Evolutionary conservation across 2,888 invertebrate genomes (phyloP).

Genomic region (Trichopria drosophilae): DNA sequence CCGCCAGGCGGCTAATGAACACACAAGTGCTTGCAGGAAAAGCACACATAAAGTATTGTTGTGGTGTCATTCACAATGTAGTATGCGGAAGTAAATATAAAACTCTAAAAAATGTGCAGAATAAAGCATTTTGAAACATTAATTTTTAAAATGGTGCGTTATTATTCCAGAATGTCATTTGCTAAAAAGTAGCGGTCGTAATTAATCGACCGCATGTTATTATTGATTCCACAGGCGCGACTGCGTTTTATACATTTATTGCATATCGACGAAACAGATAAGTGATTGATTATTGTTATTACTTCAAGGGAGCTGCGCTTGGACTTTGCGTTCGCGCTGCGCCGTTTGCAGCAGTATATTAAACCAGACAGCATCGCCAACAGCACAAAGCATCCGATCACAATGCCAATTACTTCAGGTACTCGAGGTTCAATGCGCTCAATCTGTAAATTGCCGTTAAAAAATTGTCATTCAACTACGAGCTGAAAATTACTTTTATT

Average conservation of each 20-base stretch:
- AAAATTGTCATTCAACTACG: too few species aligned
- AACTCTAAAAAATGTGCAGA: too few species aligned
- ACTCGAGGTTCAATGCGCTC: slow-evolving; percentile 45
- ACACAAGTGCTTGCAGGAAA: too few species aligned
- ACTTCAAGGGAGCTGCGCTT: slow-evolving; percentile 47
- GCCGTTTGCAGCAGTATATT: slow-evolving; percentile 43
- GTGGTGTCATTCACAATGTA: too few species aligned
- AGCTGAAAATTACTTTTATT: too few species aligned
- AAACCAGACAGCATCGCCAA: slow-evolving; percentile 43
- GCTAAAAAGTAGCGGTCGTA: too few species aligned
- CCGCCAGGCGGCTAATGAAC: too few species aligned
- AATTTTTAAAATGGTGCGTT: too few species aligned
- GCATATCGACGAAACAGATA: slow-evolving; percentile 5
- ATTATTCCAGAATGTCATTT: too few species aligned
- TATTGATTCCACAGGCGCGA: slow-evolving; percentile 11
- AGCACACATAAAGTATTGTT: too few species aligned
- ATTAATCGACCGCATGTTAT: slow-evolving; percentile 5
- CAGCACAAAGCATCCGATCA: slow-evolving; percentile 44
- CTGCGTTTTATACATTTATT: slow-evolving; percentile 10
- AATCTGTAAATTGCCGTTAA: slow-evolving; percentile 43
- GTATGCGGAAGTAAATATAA: too few species aligned
- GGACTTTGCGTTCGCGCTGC: slow-evolving; percentile 43
- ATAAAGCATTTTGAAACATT: too few species aligned
- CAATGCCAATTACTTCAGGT: slow-evolving; percentile 50
- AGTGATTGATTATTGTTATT: slow-evolving; percentile 25